phyloP scores from a whole-genome alignment of 2,113 vertebrate species.

The Prionailurus bengalensis region DNA sequence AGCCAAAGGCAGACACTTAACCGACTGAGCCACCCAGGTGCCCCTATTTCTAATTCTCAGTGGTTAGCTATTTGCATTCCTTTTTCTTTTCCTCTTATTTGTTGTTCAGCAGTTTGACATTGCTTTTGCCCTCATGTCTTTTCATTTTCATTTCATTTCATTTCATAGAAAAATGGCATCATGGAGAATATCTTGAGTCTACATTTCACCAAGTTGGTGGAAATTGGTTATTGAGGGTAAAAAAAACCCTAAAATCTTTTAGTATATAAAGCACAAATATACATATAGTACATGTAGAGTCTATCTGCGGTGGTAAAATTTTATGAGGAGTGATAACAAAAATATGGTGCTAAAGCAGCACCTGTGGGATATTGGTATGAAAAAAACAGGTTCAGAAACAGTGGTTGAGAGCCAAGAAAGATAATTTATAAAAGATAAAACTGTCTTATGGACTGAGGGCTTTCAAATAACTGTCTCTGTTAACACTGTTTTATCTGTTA shows the following conservation, averaged over 20 bases:
- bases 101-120: neutral
- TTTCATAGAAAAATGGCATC: neutral
- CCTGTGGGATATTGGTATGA: neutral
- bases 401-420: neutral
- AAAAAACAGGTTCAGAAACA: neutral
- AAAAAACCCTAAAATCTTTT: neutral
- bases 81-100: neutral
- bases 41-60: neutral
- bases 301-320: neutral
- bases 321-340: neutral
- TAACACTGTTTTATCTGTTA: neutral
- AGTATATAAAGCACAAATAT: neutral
- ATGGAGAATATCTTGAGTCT: neutral
- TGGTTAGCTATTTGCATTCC: neutral
- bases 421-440: neutral
- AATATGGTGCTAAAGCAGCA: neutral
- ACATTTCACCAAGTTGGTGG: neutral
- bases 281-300: neutral
- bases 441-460: neutral
- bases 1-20: too few species aligned
- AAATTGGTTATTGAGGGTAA: neutral
- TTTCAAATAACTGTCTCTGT: neutral
- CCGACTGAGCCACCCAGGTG: too few species aligned
- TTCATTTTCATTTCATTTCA: conserved; percentile 18
- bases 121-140: neutral